Base-by-base conservation (phyloP, 2,797 vertebrate species). In the Peromyscus nudipes region DNA sequence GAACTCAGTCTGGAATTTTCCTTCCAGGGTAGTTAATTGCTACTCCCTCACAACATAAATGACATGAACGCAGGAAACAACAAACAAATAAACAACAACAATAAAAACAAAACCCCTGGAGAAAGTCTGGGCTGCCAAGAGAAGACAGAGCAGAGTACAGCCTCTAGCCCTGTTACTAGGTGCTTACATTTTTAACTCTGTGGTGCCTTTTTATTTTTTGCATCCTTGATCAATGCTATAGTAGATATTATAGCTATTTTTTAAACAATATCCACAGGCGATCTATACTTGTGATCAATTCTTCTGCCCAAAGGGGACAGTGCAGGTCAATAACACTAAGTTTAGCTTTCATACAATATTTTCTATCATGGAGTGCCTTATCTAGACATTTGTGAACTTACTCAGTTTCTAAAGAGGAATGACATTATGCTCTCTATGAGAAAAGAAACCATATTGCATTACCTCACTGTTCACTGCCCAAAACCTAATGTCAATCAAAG, bases 231-330 rank as follows among this genome's bases (percentile, higher is more conserved):
- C 94, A 88, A 90, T 76, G 95, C 34, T 82, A 89, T 1, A 64
- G 75, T 82, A 52, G 37, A 21, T 85, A 96, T 96, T 77, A 19
- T 49, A 92, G 14, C 65, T 6, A 96, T 92, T 84, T 83, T 75
- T 71, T 67, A 84, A 87, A 82, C 25, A 75, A 13, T 75, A 69
- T 40, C 16, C 95, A 92, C 49, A 91, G 11, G 34, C 94, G 57
- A 90, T 52, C 43, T 34, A 92, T 76, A 94, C 91, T 79, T 83
- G 60, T 93, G 64, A 96, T 79, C 31, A 88, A 37, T 92, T 89
- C 23, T 91, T 96, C 84, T 92, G 25, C 12, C n/a, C 52, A 55
- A 27, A 71, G 12, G 16, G 43, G 13, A 43, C 4, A 89, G 21
- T 37, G 34, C 43, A 89, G 49, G 83, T 96, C 79, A 94, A 11